Evolutionary conservation across 2,888 invertebrate genomes (phyloP).

Genomic region (Nomada goodeniana): DNA sequence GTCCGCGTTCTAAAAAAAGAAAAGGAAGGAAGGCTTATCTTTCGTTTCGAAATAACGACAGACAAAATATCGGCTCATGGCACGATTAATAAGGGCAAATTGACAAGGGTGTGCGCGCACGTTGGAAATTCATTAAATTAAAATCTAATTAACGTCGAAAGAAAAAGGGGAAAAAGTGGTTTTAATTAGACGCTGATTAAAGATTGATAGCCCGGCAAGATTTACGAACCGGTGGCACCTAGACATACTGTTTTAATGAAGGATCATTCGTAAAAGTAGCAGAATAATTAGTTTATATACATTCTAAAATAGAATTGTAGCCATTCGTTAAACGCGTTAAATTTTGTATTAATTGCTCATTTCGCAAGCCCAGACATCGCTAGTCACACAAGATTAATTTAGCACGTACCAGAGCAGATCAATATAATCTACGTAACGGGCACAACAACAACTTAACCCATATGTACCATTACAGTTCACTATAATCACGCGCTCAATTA

Average conservation of each 20-base stretch:
- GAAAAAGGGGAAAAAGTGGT: slow-evolving; percentile 18
- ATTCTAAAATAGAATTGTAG: too few species aligned
- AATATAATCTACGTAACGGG: slow-evolving; percentile 7
- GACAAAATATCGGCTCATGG: slow-evolving; percentile 12
- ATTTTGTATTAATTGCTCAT: slow-evolving; percentile 11
- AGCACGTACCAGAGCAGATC: slow-evolving; percentile 2
- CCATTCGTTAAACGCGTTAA: too few species aligned
- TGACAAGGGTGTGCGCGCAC: slow-evolving; percentile 28
- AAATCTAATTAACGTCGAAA: slow-evolving; percentile 45
- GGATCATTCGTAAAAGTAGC: slow-evolving; percentile 24
- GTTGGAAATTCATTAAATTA: slow-evolving; percentile 42
- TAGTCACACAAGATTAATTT: slow-evolving; percentile 20
- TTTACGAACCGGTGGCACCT: not conserved
- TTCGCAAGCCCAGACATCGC: not conserved
- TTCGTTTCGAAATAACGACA: not conserved
- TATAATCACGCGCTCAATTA: too few species aligned
- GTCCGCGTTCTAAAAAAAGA: too few species aligned
- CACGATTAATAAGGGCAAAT: slow-evolving; percentile 30
- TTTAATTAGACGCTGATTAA: slow-evolving; percentile 50
- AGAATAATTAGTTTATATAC: not conserved
- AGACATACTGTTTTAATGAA: slow-evolving; percentile 17
- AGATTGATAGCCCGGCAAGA: slow-evolving; percentile 31
- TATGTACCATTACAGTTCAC: too few species aligned
- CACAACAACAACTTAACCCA: slow-evolving; percentile 1
- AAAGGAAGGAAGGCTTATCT: not conserved